A percentile compares a stretch with the other conserved stretches of the same genome.
Conservation (phyloP, 2,113 vertebrate genomes). For the Zingel zingel region DNA sequence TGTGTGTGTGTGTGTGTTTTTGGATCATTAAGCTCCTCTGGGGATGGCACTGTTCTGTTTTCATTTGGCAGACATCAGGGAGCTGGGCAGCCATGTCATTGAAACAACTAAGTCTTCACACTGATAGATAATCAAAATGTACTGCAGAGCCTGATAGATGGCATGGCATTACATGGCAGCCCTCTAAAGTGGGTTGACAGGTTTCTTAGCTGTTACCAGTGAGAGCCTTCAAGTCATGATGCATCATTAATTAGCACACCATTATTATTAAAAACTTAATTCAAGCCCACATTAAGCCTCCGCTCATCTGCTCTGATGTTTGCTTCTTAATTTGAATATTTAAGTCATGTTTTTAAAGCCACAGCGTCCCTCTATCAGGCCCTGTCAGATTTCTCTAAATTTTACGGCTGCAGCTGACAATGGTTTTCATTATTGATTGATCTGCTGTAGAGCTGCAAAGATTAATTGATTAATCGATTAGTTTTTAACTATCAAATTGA, state of each 20-base stretch:
- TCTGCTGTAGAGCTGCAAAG: not conserved
- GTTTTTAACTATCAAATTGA: no score
- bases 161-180: constrained; percentile 62
- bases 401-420: not conserved
- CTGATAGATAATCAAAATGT: constrained; percentile 73
- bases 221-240: constrained; percentile 44
- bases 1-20: constrained; percentile 43
- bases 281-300: constrained; percentile 1
- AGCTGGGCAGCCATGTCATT: constrained; percentile 64
- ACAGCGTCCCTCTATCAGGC: not conserved
- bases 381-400: not conserved
- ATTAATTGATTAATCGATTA: no score
- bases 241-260: constrained; percentile 63
- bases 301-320: constrained; percentile 20
- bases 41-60: constrained; percentile 72
- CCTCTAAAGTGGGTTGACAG: constrained; percentile 60
- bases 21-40: constrained; percentile 77
- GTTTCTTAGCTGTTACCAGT: constrained; percentile 44
- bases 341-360: constrained; percentile 3
- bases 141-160: constrained; percentile 31
- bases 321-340: not conserved
- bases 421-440: not conserved
- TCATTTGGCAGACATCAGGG: constrained; percentile 73
- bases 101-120: constrained; percentile 70
- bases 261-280: constrained; percentile 48